Evolutionary conservation across 2,888 invertebrate genomes (phyloP).

Genomic region (Venustoraphidia nigricollis): DNA sequence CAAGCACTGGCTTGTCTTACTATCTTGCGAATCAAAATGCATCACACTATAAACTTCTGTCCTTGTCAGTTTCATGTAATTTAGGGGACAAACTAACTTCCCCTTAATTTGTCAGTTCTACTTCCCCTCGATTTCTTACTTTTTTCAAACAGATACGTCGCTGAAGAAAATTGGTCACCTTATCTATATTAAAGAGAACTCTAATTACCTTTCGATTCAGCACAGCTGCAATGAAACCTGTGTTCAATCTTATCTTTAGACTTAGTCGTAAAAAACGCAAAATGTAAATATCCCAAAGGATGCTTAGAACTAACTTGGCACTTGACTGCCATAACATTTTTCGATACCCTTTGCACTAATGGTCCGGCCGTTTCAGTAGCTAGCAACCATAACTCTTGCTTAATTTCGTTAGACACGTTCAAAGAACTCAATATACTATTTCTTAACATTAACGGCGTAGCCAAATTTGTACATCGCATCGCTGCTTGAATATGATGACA

Average conservation of each 20-base stretch:
- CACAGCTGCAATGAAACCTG: constrained; percentile 41
- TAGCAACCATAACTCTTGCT: constrained; percentile 40
- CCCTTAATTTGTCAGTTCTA: too few relatives aligned
- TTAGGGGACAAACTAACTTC: too few relatives aligned
- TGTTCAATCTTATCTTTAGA: constrained; percentile 31
- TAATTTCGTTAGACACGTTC: constrained; percentile 39
- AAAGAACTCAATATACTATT: constrained; percentile 42
- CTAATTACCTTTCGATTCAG: constrained; percentile 30
- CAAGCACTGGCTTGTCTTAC: too few relatives aligned
- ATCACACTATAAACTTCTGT: too few relatives aligned
- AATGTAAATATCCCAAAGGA: constrained; percentile 54
- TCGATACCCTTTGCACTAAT: constrained; percentile 52
- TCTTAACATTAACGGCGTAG: constrained; percentile 41
- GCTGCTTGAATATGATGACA: constrained; percentile 52
- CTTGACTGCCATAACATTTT: constrained; percentile 54
- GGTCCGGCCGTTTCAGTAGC: constrained; percentile 43
- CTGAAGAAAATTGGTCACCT: too few relatives aligned
- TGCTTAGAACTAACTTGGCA: constrained; percentile 48
- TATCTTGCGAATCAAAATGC: too few relatives aligned
- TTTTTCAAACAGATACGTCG: too few relatives aligned
- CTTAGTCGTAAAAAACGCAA: constrained; percentile 39
- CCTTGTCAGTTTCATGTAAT: too few relatives aligned
- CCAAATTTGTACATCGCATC: constrained; percentile 41
- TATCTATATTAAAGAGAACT: background rate
- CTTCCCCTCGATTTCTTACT: too few relatives aligned